phyloP scores from a whole-genome alignment of 1,140 invertebrate species.

The Tetramorium alpestre region DNA sequence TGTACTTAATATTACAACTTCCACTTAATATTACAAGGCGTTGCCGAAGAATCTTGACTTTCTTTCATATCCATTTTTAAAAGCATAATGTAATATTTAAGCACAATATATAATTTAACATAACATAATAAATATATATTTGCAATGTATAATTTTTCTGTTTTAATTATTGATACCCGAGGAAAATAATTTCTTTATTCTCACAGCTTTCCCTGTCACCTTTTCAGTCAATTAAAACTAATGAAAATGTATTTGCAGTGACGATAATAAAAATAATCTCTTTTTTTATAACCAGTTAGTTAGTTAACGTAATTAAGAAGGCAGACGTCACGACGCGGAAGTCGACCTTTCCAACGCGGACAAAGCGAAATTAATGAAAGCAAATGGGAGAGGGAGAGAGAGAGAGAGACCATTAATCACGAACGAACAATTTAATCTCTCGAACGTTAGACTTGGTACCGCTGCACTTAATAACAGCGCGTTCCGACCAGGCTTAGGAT shows the following conservation, averaged over 20 bases:
- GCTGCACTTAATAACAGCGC: conserved; percentile 60
- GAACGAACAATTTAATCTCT: conserved; percentile 59
- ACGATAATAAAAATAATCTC: neutral
- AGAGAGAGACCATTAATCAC: conserved; percentile 44
- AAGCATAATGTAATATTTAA: neutral
- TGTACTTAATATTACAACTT: neutral
- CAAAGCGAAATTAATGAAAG: conserved; percentile 59
- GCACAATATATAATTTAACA: neutral
- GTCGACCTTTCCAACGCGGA: conserved; percentile 35
- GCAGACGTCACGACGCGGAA: conserved; percentile 38
- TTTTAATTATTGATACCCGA: neutral
- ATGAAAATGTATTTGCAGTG: neutral
- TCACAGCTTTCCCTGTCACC: neutral
- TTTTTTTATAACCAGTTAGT: neutral
- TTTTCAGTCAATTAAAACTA: conserved; percentile 4
- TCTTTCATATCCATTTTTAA: neutral
- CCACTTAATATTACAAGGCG: neutral
- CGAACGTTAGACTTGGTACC: conserved; percentile 57
- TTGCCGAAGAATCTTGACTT: neutral
- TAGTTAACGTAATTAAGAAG: conserved; percentile 49
- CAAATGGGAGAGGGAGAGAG: neutral
- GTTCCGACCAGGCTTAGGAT: conserved; percentile 44
- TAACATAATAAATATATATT: neutral
- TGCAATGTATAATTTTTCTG: neutral
- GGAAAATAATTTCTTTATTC: neutral